These are phyloP conservation scores for Sialia sialis DNA, from an alignment of 2,113 vertebrate genomes.

Conservation along the genomic window DNA sequence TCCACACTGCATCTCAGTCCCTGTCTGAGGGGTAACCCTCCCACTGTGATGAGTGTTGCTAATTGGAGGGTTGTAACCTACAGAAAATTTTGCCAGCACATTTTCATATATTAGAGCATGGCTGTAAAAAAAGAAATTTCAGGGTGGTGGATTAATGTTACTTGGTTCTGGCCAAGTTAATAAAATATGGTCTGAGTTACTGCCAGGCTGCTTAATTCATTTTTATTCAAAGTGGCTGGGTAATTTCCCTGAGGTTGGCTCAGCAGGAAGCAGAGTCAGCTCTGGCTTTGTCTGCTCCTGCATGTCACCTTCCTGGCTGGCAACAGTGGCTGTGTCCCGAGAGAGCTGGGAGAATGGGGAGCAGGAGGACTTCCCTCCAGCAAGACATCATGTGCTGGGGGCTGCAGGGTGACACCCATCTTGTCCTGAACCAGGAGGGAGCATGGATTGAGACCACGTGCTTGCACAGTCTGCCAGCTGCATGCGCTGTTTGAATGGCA, in stretches of 20 bases:
- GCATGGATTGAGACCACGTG: fast-evolving
- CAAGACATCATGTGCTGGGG: fast-evolving
- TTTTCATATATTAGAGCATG: conserved; percentile 7
- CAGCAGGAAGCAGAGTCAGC: background rate
- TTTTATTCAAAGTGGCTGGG: conserved; percentile 43
- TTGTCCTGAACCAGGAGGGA: background rate
- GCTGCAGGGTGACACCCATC: fast-evolving
- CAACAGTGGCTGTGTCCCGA: background rate
- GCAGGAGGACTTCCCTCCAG: background rate
- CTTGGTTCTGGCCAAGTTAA: conserved; percentile 42
- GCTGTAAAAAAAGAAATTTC: conserved; percentile 27
- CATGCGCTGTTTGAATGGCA: background rate
- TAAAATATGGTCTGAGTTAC: conserved; percentile 50
- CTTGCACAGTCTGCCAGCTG: background rate
- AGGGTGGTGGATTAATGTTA: conserved; percentile 14
- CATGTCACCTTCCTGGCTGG: conserved; percentile 8
- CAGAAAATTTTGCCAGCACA: background rate
- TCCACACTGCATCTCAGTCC: background rate
- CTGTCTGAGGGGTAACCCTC: background rate
- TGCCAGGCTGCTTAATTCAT: conserved; percentile 57
- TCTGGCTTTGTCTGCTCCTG: background rate
- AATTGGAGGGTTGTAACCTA: background rate
- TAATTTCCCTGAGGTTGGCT: conserved; percentile 44
- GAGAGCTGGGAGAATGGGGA: fast-evolving
- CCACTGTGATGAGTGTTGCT: background rate